Evolutionary conservation across 2,113 vertebrate genomes (phyloP).

Genomic region (Halcyon senegalensis): DNA sequence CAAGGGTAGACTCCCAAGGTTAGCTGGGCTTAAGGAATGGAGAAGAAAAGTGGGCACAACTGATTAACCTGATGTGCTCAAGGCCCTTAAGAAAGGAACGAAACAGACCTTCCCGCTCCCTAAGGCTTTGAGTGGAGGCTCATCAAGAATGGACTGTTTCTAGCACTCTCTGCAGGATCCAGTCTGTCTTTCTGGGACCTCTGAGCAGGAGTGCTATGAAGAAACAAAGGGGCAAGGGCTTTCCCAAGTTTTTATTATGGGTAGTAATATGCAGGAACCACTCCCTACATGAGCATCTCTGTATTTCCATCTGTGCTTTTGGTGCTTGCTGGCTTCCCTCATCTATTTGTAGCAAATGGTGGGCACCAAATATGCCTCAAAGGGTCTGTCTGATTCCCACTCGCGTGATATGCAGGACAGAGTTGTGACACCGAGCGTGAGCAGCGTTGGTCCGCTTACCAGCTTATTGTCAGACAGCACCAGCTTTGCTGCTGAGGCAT

Average conservation of each 20-base stretch:
- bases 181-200: neutral
- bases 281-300: neutral
- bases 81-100: neutral
- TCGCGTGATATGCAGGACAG: neutral
- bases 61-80: neutral
- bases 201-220: neutral
- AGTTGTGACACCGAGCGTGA: neutral
- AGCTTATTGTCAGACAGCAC: neutral
- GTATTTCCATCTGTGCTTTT: neutral
- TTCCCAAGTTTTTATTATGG: neutral
- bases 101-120: neutral
- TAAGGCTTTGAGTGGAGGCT: neutral
- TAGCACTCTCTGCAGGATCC: neutral
- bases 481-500: neutral
- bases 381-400: neutral
- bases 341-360: neutral
- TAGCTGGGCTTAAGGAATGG: neutral
- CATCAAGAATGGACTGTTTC: neutral
- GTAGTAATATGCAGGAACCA: neutral
- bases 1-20: neutral
- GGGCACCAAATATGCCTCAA: neutral
- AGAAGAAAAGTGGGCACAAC: neutral
- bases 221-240: neutral
- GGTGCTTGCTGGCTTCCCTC: neutral
- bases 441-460: accelerated